Conservation (phyloP, 2,797 vertebrate genomes). For the Thaleichthys pacificus region DNA sequence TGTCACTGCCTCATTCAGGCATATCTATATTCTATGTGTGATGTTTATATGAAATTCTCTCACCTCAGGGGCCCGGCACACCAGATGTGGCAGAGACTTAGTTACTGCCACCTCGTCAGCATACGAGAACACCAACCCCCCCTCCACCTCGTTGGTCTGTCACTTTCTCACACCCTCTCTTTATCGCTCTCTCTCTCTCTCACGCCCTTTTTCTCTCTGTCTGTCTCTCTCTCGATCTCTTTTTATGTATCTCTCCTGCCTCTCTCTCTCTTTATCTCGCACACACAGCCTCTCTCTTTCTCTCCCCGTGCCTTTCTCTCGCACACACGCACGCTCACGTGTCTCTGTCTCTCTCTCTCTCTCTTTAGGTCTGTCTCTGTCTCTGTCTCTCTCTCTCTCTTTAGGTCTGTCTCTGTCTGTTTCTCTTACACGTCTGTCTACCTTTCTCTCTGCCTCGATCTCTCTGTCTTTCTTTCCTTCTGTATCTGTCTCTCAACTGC, state of each 20-base stretch:
- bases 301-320: no score
- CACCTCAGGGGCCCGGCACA: not conserved
- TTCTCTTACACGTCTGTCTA: not conserved
- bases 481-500: no score
- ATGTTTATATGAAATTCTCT: conserved; percentile 11
- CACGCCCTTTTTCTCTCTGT: no score
- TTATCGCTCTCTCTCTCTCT: no score
- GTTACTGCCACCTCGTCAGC: conserved; percentile 1
- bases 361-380: not conserved
- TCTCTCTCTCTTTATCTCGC: no score
- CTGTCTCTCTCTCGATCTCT: no score
- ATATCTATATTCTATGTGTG: conserved; percentile 17
- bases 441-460: not conserved
- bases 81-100: not conserved
- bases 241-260: no score
- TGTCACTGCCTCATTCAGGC: conserved; percentile 2
- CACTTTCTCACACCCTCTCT: not conserved
- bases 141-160: not conserved
- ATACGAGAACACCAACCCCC: not conserved
- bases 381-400: no score
- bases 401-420: conserved; percentile 8
- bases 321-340: no score
- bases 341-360: no score
- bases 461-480: not conserved
- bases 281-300: no score